phyloP scores from a whole-genome alignment of 2,113 vertebrate species.

The Marmota flaviventris region DNA sequence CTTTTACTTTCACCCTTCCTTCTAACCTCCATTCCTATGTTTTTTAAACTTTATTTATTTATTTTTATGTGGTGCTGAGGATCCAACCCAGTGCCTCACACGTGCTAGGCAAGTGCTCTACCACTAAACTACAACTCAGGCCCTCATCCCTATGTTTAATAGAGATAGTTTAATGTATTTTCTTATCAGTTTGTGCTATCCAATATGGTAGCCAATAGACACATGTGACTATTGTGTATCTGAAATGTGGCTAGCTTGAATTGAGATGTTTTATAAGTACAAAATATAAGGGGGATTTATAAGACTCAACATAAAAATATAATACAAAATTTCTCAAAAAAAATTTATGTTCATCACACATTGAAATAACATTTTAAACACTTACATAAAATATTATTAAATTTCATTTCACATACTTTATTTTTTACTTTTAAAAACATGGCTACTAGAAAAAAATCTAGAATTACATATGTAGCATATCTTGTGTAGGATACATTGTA shows the following conservation, averaged over 20 bases:
- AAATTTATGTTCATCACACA: background rate
- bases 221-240: background rate
- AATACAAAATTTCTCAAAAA: background rate
- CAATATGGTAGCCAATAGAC: background rate
- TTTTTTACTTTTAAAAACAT: conserved; percentile 45
- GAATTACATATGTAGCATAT: background rate
- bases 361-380: conserved; percentile 13
- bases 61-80: too few relatives aligned
- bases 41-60: background rate
- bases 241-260: background rate
- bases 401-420: background rate
- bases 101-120: too few relatives aligned
- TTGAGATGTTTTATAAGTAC: background rate
- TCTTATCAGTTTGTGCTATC: background rate
- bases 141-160: background rate
- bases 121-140: too few relatives aligned
- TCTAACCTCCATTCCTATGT: background rate
- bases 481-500: background rate
- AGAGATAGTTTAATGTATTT: conserved; percentile 2
- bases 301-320: background rate
- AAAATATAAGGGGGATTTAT: background rate
- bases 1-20: background rate
- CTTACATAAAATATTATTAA: conserved; percentile 28
- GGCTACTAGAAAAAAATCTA: background rate
- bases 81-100: too few relatives aligned